Evolutionary conservation across 2,113 vertebrate genomes (phyloP).

Genomic region (Mirza zaza): DNA sequence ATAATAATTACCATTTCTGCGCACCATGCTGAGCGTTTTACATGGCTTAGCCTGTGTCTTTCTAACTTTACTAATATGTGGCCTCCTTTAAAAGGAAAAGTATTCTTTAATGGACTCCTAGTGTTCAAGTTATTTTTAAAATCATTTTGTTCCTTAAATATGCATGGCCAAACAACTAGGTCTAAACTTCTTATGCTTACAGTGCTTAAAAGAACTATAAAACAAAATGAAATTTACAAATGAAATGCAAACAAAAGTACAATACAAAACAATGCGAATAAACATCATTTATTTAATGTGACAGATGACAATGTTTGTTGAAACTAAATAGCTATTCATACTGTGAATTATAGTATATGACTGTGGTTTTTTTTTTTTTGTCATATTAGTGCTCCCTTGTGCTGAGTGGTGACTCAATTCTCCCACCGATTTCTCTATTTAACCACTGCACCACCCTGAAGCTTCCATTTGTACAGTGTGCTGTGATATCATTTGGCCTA

Average conservation of each 20-base stretch:
- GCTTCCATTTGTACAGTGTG: not conserved
- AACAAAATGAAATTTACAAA: slow-evolving; percentile 2
- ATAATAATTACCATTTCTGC: not conserved
- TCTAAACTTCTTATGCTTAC: not conserved
- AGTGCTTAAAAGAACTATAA: slow-evolving; percentile 41
- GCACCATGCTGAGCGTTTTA: not conserved
- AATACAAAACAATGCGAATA: not conserved
- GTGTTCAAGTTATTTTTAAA: not conserved
- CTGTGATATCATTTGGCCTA: not conserved
- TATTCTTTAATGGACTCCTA: not conserved
- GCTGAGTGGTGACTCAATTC: not conserved
- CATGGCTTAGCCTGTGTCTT: not conserved
- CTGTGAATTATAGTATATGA: not conserved
- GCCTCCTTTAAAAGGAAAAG: not conserved
- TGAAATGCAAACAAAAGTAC: slow-evolving; percentile 15
- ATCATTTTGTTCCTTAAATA: slow-evolving; percentile 21
- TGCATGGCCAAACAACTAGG: not conserved
- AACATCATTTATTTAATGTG: slow-evolving; percentile 7
- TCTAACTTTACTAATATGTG: not conserved
- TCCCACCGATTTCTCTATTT: not conserved
- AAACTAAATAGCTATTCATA: not conserved
- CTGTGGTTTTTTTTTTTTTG: not conserved
- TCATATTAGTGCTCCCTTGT: not conserved
- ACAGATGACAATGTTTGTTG: slow-evolving; percentile 15
- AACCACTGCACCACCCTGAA: not conserved